Percentiles rank a stretch among this genome's conserved stretches.
These are phyloP conservation scores for Xiphophorus maculatus DNA, from an alignment of 2,113 vertebrate species.

Conservation along the genomic window DNA sequence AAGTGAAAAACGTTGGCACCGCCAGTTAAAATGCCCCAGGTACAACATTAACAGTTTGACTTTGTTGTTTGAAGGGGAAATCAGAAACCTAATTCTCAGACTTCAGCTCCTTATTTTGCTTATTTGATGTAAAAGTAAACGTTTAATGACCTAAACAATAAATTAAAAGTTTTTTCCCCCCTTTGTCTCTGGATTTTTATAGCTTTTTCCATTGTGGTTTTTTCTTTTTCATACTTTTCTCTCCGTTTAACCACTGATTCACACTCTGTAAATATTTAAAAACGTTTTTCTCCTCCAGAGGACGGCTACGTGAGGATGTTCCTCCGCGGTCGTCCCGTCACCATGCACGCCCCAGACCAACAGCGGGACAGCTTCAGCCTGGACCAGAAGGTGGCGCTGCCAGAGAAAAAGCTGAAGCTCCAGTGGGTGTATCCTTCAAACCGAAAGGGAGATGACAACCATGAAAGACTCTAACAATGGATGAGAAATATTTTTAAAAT, in stretches of 20 bases:
- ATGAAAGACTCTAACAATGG: neutral
- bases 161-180: no score
- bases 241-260: neutral
- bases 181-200: no score
- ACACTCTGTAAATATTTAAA: neutral
- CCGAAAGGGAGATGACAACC: no score
- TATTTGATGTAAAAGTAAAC: no score
- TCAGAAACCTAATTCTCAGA: no score
- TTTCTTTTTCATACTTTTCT: neutral
- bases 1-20: neutral
- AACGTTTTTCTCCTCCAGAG: constrained; percentile 73
- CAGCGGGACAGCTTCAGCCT: constrained; percentile 83
- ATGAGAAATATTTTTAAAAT: no score
- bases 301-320: constrained; percentile 92
- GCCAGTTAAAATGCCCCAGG: neutral
- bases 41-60: neutral
- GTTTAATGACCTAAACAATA: no score
- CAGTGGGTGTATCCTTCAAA: constrained; percentile 93
- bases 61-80: neutral
- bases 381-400: constrained; percentile 82
- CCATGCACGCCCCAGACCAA: constrained; percentile 85
- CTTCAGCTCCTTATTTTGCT: no score
- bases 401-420: constrained; percentile 85
- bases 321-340: constrained; percentile 88
- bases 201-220: neutral